phyloP scores from a whole-genome alignment of 1,140 invertebrate genomes.

The Piezodorus guildinii region DNA sequence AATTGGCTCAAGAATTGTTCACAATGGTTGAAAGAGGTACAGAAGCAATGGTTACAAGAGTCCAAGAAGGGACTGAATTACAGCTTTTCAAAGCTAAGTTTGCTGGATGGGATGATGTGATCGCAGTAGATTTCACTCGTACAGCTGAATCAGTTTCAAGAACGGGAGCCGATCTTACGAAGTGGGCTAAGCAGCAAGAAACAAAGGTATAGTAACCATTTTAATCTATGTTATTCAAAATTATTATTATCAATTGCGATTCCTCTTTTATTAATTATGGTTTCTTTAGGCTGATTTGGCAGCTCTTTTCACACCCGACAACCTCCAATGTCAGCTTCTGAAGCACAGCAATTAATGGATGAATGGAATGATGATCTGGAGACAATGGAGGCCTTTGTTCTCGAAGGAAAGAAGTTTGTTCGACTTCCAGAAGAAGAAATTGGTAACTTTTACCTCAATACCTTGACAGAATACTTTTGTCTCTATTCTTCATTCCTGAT shows the following conservation, averaged over 20 bases:
- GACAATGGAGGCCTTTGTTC: slow-evolving; percentile 94
- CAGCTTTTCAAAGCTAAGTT: slow-evolving; percentile 98
- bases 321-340: slow-evolving; percentile 67
- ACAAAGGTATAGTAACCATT: slow-evolving; percentile 47
- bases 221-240: neutral
- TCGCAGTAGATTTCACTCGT: slow-evolving; percentile 96
- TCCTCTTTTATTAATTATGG: slow-evolving; percentile 5
- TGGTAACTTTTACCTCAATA: slow-evolving; percentile 41
- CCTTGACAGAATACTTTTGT: neutral
- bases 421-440: slow-evolving; percentile 88
- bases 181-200: slow-evolving; percentile 84
- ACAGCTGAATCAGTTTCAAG: slow-evolving; percentile 93
- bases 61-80: slow-evolving; percentile 65
- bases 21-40: slow-evolving; percentile 80
- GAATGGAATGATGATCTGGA: slow-evolving; percentile 95
- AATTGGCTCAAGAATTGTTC: slow-evolving; percentile 89
- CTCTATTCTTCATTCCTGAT: neutral
- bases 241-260: neutral
- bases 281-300: slow-evolving; percentile 68
- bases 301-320: slow-evolving; percentile 93
- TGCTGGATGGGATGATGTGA: slow-evolving; percentile 91
- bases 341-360: slow-evolving; percentile 78
- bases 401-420: slow-evolving; percentile 95
- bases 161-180: slow-evolving; percentile 89
- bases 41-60: slow-evolving; percentile 77